Base-by-base conservation (phyloP, 2,113 vertebrate species). In the Bombycilla garrulus region DNA sequence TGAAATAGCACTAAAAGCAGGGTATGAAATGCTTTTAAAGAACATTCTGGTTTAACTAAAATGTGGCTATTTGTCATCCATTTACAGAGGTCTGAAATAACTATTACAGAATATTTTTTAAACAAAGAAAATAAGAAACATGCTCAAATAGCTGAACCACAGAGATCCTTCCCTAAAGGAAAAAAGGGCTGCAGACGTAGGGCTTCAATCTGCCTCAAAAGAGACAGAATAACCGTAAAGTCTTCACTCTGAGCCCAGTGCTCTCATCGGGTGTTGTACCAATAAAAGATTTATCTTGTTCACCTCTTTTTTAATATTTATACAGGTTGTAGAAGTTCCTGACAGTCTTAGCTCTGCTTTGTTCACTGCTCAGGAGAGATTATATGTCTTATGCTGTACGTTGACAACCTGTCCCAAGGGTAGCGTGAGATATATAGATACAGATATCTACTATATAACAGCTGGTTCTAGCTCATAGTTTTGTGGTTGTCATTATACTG, bases 51-150 rank as follows among this genome's bases (percentile, higher is more conserved):
- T 74, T 96, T 86, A 90, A 90, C 72, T 80, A 74, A 86, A 90
- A 92, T 65, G 60, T 48, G n/a, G 16, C 38, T 91, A 82, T 82
- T 90, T 93, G 69, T 79, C 82, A 90, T 90, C 64, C 61, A 83
- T 86, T 93, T 90, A 38, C 33, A 86, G 79, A 88, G 31, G 36
- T 58, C 72, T 69, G 76, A 95, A 94, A 88, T 51, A 96, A 81
- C 65, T 62, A 45, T 57, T 86, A 71, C 6, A 40, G 85, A 71
- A 28, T 36, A 81, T 64, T 74, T 85, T 87, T 88, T 66, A 82
- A 70, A 77, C 11, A 90, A 91, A 81, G 31, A 69, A 90, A 95
- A 56, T 2, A 28, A 81, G 56, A 83, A 90, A 71, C 29, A 40
- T 22, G 14, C 18, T 92, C 44, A 86, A 86, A 62, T 5, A 79